These are phyloP conservation scores for Nesogale talazaci DNA, from an alignment of 2,113 vertebrate genomes.

Conservation along the genomic window DNA sequence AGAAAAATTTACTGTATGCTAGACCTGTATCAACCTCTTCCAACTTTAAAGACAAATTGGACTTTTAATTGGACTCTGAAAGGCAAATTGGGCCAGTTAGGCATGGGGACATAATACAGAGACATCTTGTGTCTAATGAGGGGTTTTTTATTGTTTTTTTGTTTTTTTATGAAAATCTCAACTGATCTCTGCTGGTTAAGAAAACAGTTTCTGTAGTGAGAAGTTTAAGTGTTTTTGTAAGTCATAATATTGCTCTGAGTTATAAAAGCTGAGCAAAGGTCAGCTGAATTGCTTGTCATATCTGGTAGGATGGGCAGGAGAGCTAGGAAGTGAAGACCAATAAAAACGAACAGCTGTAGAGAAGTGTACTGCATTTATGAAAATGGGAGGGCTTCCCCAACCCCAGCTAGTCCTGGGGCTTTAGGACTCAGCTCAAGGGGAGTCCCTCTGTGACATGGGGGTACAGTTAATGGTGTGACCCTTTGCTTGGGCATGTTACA, in stretches of 20 bases:
- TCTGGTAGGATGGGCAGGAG: slow-evolving; percentile 1
- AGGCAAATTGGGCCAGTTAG: no score
- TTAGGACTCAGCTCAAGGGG: no score
- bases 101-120: no score
- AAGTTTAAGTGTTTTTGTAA: slow-evolving; percentile 11
- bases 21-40: background rate
- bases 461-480: no score
- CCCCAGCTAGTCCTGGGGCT: no score
- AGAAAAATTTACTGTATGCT: background rate
- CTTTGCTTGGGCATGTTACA: no score
- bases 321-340: slow-evolving; percentile 41
- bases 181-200: slow-evolving; percentile 32
- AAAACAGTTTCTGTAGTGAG: slow-evolving; percentile 48
- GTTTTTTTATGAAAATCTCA: slow-evolving; percentile 22
- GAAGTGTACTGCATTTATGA: slow-evolving; percentile 12
- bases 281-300: slow-evolving; percentile 8
- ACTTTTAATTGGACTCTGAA: no score
- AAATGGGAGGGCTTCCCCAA: no score
- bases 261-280: slow-evolving; percentile 44
- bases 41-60: background rate
- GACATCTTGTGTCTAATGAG: no score
- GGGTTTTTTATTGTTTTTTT: slow-evolving; percentile 29
- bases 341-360: background rate
- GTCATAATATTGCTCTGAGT: slow-evolving; percentile 23
- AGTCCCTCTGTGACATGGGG: no score